These are phyloP conservation scores for Achlya flavicornis DNA, from an alignment of 2,888 invertebrate genomes.

Conservation along the genomic window DNA sequence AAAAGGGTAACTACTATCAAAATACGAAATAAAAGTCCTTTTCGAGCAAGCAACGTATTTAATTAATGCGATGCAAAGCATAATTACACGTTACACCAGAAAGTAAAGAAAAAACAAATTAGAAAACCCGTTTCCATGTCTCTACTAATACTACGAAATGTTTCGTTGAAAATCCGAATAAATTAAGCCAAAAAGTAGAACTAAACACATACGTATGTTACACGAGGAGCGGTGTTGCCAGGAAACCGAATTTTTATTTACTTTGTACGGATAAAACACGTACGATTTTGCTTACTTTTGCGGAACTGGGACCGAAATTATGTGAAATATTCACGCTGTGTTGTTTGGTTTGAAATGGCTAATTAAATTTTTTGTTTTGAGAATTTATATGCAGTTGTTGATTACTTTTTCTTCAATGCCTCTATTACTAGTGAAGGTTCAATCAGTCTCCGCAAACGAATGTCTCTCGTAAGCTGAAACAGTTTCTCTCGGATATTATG, in stretches of 20 bases:
- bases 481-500: no score
- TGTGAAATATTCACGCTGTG: neutral
- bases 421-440: no score
- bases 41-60: neutral
- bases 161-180: neutral
- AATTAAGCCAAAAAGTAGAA: neutral
- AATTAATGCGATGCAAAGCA: neutral
- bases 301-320: neutral
- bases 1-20: no score
- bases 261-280: conserved; percentile 1
- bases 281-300: neutral
- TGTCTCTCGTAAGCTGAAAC: no score
- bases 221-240: neutral
- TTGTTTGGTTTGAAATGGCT: neutral
- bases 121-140: neutral
- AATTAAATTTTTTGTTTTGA: neutral
- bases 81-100: neutral
- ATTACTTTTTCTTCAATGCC: no score
- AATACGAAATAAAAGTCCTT: no score
- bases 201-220: neutral
- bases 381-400: no score
- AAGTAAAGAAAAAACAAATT: neutral
- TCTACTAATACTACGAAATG: conserved; percentile 5
- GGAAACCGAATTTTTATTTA: neutral
- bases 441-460: no score